Evolutionary conservation across 2,113 vertebrate species (phyloP).

Genomic region (Oreotrochilus melanogaster): DNA sequence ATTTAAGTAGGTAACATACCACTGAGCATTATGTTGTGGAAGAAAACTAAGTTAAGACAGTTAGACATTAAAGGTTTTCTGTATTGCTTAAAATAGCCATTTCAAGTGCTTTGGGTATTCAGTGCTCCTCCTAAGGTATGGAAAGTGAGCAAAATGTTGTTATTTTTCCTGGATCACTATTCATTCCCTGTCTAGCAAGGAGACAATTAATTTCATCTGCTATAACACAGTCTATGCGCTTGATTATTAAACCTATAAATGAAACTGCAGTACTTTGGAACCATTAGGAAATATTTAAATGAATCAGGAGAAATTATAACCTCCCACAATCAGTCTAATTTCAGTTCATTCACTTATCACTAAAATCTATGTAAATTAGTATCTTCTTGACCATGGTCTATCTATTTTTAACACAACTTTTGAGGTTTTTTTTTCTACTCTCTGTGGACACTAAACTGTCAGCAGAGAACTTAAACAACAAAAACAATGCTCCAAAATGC

Average conservation of each 20-base stretch:
- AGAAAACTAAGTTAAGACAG: not conserved
- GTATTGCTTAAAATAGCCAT: constrained; percentile 11
- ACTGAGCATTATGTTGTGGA: not conserved
- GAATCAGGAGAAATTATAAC: constrained; percentile 15
- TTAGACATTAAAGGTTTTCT: not conserved
- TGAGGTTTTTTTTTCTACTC: not conserved
- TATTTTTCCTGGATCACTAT: constrained; percentile 13
- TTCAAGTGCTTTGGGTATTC: not conserved
- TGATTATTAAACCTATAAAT: constrained; percentile 38
- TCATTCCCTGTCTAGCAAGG: not conserved
- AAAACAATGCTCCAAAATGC: not conserved
- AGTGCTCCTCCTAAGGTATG: not conserved
- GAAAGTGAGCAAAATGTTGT: not conserved
- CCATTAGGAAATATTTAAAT: constrained; percentile 15
- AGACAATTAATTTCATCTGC: not conserved
- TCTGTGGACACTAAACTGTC: not conserved
- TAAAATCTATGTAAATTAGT: not conserved
- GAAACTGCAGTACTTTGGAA: constrained; percentile 13
- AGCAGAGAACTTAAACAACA: constrained; percentile 9
- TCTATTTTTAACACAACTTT: constrained; percentile 25
- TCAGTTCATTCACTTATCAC: not conserved
- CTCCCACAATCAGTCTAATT: constrained; percentile 3
- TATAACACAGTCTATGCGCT: not conserved
- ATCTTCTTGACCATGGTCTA: not conserved
- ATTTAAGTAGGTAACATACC: not conserved